These are phyloP conservation scores for Galemys pyrenaicus DNA, from an alignment of 2,113 vertebrate genomes.

Conservation along the genomic window DNA sequence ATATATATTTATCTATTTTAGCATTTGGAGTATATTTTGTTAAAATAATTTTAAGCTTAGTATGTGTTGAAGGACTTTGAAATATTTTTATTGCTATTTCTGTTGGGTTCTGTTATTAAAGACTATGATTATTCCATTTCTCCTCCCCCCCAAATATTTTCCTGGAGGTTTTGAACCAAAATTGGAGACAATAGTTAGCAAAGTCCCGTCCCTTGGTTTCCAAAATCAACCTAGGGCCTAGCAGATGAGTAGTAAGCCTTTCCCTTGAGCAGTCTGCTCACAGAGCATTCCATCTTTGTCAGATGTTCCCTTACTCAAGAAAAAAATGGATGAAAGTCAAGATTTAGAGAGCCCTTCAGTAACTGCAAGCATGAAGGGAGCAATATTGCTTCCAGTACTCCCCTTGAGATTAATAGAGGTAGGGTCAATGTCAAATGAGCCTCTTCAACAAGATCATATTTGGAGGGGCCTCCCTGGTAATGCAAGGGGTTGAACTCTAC, in stretches of 20 bases:
- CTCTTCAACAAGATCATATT: not conserved
- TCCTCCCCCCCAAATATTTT: not conserved
- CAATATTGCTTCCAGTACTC: not conserved
- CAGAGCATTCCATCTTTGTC: not conserved
- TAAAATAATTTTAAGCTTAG: not conserved
- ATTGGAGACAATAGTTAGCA: not conserved
- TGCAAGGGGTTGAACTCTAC: too few relatives aligned
- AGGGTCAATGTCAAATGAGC: not conserved
- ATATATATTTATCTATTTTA: not conserved
- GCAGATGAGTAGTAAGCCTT: not conserved
- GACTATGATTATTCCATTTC: not conserved
- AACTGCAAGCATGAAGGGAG: not conserved
- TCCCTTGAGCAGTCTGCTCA: not conserved
- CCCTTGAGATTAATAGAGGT: not conserved
- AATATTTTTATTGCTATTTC: not conserved
- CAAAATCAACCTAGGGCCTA: not conserved
- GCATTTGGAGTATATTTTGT: not conserved
- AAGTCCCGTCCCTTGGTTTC: not conserved
- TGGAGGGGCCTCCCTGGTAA: too few relatives aligned
- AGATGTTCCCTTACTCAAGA: not conserved
- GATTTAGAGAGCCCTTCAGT: not conserved
- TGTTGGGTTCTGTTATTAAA: not conserved
- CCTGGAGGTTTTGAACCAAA: not conserved
- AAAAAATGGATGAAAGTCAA: not conserved
- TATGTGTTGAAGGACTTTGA: not conserved